Evolutionary conservation across 2,113 vertebrate species (phyloP), one percentile per base, ranked within the genome.

Genomic region (Elgaria multicarinata): DNA sequence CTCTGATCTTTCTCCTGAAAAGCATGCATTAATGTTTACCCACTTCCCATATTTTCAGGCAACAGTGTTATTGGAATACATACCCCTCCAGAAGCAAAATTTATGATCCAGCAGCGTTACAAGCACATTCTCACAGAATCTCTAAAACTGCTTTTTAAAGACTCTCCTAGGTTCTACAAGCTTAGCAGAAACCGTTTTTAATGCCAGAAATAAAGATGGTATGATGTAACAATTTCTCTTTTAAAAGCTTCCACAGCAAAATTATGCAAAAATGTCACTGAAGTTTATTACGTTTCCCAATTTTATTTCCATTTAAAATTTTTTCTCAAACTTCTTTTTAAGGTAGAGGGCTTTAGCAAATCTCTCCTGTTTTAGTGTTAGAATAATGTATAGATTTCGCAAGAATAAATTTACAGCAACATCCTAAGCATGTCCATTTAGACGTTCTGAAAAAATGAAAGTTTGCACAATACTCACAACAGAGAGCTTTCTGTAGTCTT

Each of bases 401-500:
- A 28, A 31, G 12, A 26, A 78, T 50, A 4, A 46, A 53, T 79
- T 28, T 79, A 76, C 13, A 14, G 9, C 76, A 78, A 13, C 39
- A 36, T 33, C 14, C 46, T 55, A 55, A 20, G 50, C 16, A n/a
- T 77, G n/a, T 72, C 33, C 20, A 20, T 72, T 39, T 72, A 36
- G 33, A 72, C 18, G 71, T 72, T 72, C n/a, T 36, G 33, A 36
- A 31, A n/a, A 90, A 79, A 69, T 46, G 85, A 4, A 58, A 72
- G 86, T 78, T 36, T 33, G 28, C 24, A 62, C 78, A 76, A 88
- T 96, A 99, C 99, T 99, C 95, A 99, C 99, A 10, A 97, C 99
- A 99, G 66, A 99, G 98, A 53, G 99, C 99, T 95, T 99, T 99
- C 97, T 99, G 99, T 95, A 99, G 98, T 93, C 99, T 98, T 89